Evolutionary conservation across 2,113 vertebrate species (phyloP), one percentile per base, ranked within the genome.

Genomic region (Gambusia affinis): DNA sequence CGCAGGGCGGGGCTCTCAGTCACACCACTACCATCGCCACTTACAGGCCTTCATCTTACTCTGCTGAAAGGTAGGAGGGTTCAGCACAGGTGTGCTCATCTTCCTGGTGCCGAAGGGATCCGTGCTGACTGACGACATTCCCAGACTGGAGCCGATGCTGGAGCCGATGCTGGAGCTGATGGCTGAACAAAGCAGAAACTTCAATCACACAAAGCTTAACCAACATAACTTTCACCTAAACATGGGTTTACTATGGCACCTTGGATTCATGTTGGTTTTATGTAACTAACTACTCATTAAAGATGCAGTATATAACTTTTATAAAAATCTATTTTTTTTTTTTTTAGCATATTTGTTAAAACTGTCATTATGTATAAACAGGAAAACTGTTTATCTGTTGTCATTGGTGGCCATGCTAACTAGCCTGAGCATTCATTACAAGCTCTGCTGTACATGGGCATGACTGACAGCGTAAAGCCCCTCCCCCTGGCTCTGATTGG

Each of bases 41-140:
- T 96, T 96, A 96, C 95, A 96, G 96, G 95, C 94, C 96, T 96
- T 97, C 94, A 97, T 97, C 98, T 97, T 98, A 99, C 98, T 99
- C 96, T 99, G 98, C 96, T 99, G 98, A 95, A 99, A 99, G 92
- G 97, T 97, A 60, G 97, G 95, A 64, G 98, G 97, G 93, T 96
- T 99, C 93, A 99, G 88, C 94, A 97, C 97, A 79, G 98, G 97
- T 83, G 97, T 97, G 95, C 97, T 98, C 95, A 99, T 95, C 95
- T 99, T 99, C 91, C 98, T 96, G 90, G 96, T 96, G 84, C 96
- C 95, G 86, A 99, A 99, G 0, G 97, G 97, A 73, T 99, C 98
- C 0, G 93, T 97, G 91, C 94, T 99, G 63, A 98, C 97, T 0
- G 96, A 91, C 76, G 96, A 95, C 92, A 99, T 97, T 83, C 97